Percentiles rank a stretch among this genome's conserved stretches.
phyloP scores from a whole-genome alignment of 1,140 invertebrate species.

The Drosophila quadrilineata region DNA sequence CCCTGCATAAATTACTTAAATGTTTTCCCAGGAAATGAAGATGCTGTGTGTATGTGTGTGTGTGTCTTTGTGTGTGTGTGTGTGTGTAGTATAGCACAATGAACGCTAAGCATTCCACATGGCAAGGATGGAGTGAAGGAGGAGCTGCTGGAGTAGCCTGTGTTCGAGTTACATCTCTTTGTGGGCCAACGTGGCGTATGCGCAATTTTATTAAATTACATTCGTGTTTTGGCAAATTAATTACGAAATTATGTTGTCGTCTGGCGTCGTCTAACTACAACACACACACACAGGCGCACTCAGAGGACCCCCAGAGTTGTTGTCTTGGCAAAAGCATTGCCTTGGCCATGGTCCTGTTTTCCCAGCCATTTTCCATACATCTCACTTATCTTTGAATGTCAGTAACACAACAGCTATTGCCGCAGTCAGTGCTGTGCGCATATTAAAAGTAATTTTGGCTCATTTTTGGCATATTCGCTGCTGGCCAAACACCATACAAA shows the following conservation, averaged over 20 bases:
- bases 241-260: conserved; percentile 78
- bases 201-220: conserved; percentile 80
- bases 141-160: neutral
- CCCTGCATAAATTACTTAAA: conserved; percentile 73
- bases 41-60: conserved; percentile 27
- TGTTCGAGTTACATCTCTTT: no score
- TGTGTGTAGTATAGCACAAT: no score
- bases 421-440: conserved; percentile 39
- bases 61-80: conserved; percentile 2
- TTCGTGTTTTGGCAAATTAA: conserved; percentile 80
- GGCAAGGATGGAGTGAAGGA: no score
- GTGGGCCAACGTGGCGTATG: conserved; percentile 62
- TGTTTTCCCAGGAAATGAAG: conserved; percentile 47
- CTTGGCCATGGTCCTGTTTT: conserved; percentile 2
- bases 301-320: conserved; percentile 13
- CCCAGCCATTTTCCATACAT: conserved; percentile 40
- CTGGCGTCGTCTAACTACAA: conserved; percentile 55
- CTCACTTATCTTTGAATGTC: conserved; percentile 67
- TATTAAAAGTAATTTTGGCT: conserved; percentile 75
- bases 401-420: conserved; percentile 11
- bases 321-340: conserved; percentile 36
- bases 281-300: neutral
- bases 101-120: no score
- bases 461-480: conserved; percentile 72
- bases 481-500: conserved; percentile 6